Conservation (phyloP, 2,113 vertebrate genomes). For the Syrrhaptes paradoxus region DNA sequence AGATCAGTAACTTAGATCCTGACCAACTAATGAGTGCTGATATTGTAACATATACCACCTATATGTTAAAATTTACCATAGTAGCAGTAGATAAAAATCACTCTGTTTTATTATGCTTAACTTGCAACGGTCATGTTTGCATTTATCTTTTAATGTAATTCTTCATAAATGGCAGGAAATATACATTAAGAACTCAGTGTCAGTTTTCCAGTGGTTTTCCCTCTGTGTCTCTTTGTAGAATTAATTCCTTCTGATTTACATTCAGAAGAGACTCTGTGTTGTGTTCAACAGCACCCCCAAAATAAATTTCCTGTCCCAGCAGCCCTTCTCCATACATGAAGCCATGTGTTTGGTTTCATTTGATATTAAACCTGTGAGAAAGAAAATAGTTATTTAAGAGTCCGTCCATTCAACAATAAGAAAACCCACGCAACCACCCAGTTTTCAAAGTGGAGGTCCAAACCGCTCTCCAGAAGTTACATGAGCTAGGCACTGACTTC, state of each 20-base stretch:
- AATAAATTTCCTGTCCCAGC: neutral
- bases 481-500: rapidly evolving
- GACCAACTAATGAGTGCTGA: neutral
- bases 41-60: neutral
- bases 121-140: neutral
- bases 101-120: neutral
- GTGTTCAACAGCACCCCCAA: neutral
- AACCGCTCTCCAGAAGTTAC: neutral
- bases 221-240: neutral
- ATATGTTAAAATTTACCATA: neutral
- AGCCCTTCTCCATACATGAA: neutral
- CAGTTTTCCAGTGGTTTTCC: neutral
- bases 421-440: neutral
- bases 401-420: neutral
- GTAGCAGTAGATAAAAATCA: neutral
- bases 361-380: neutral
- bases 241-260: neutral
- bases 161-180: neutral
- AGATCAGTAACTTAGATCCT: neutral
- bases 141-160: neutral
- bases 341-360: neutral
- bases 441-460: neutral
- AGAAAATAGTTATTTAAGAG: neutral
- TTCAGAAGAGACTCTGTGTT: neutral
- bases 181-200: neutral